phyloP scores from a whole-genome alignment of 2,888 invertebrate genomes.

The Epirrhoe tristata region DNA sequence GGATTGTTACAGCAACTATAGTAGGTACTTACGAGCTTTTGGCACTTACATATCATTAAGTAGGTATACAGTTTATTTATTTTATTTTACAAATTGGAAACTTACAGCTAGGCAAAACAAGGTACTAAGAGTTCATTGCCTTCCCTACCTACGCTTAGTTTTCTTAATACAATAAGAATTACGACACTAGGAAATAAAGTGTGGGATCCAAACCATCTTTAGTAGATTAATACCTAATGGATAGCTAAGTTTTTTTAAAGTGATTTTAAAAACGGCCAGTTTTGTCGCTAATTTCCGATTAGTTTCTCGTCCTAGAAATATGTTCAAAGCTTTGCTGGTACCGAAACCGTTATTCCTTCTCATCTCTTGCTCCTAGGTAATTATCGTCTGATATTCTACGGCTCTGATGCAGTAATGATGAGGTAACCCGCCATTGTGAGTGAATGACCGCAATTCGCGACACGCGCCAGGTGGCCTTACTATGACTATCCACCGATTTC shows the following conservation, averaged over 20 bases:
- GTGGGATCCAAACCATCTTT: too few relatives aligned
- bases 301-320: constrained; percentile 1
- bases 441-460: constrained; percentile 74
- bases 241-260: too few relatives aligned
- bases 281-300: constrained; percentile 2
- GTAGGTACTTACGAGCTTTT: background rate
- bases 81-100: too few relatives aligned
- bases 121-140: too few relatives aligned
- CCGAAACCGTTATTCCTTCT: constrained; percentile 14
- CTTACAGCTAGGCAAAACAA: too few relatives aligned
- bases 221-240: too few relatives aligned
- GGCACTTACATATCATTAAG: background rate
- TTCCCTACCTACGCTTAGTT: too few relatives aligned
- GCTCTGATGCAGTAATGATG: constrained; percentile 38
- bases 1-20: constrained; percentile 2
- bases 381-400: constrained; percentile 32
- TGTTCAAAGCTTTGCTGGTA: background rate
- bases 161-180: too few relatives aligned
- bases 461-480: constrained; percentile 65
- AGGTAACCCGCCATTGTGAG: constrained; percentile 48
- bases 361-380: constrained; percentile 12
- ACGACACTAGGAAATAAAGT: too few relatives aligned
- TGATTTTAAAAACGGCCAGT: background rate
- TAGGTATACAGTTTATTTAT: too few relatives aligned
- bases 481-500: background rate